Evolutionary conservation across 2,888 invertebrate genomes (phyloP), one percentile per base, ranked within the genome.

Genomic region (Drosophila barbarae): DNA sequence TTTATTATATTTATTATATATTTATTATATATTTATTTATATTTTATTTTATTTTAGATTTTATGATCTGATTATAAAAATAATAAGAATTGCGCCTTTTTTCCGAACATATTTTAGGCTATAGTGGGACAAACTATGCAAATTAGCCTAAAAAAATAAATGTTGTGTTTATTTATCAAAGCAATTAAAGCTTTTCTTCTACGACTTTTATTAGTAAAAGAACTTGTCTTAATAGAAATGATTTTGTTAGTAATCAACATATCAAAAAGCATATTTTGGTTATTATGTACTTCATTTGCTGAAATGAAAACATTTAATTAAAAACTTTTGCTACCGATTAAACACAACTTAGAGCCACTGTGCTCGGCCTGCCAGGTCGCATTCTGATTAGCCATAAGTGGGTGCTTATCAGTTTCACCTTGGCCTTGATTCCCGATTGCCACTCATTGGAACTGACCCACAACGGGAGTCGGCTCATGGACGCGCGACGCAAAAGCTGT

Each of bases 381-480:
- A 72, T 59, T 84, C 46, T 78, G 69, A 82, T 80, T 76, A 74
- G 64, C 15, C 51, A 56, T 72, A 82, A 82, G 68, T 76, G 83
- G n/a, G 15, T 50, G 77, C 74, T 76, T 80, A 81, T 81, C 75
- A 84, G 69, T 74, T 77, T 82, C 80, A 78, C 82, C 87, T 85
- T 86, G 87, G 77, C 85, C 87, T 86, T 86, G 85, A 86, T 78
- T 72, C 60, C 66, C 82, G 74, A 82, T 73, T 76, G 70, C 46
- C 30, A 39, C 61, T 82, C 59, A 79, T 77, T 79, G 23, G n/a
- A 59, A 26, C 72, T 84, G 79, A 79, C 83, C 80, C 71, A 80
- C 70, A 84, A 39, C 42, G 49, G 49, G 47, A 15, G 30, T 60
- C 49, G 53, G 36, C 26, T 44, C 35, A 41, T 23, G n/a, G 41